Base-by-base conservation (phyloP, 2,113 vertebrate species). In the Glaucidium brasilianum region DNA sequence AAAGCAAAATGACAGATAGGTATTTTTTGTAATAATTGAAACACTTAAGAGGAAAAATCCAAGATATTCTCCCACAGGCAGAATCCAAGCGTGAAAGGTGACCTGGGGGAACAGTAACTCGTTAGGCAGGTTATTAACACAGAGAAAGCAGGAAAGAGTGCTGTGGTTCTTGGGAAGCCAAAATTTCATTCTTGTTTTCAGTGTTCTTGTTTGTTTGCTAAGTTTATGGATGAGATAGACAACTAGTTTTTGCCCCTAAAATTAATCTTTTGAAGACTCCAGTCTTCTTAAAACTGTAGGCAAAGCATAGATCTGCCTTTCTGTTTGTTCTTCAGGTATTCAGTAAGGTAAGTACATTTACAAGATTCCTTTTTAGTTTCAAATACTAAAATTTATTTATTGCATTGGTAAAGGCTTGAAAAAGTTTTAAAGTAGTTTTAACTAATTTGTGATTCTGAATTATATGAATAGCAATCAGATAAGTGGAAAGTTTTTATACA, bases 141-240 rank as follows among this genome's bases (percentile, higher is more conserved):
- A 1, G 5, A 49, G 20, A 78, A 78, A 23, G 34, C 41, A 85
- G 21, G 71, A 32, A 41, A 88, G 30, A 83, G 3, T 77, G 29
- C 21, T 91, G 37, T 35, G 34, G 27, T 39, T 92, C 4, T 63
- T 75, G 37, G 27, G 56, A 88, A 67, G 58, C 21, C 16, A 71
- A 58, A 60, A 75, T 39, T 78, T 74, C 7, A 27, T 68, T 87
- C 8, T 60, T 29, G 6, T 74, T 69, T 90, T 68, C 12, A 41
- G 15, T 74, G 13, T 73, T 85, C 19, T 50, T 75, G 23, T 8
- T 45, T 69, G 10, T 78, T 82, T 85, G 10, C 22, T 10, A 41
- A 53, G 23, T 71, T 23, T 2, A 1, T 43, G 20, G 15, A 12
- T 1, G 0, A 78, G 50, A n/a, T 56, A 62, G 13, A 29, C n/a